Conservation (phyloP, 2,113 vertebrate genomes). For the Istiophorus platypterus region DNA sequence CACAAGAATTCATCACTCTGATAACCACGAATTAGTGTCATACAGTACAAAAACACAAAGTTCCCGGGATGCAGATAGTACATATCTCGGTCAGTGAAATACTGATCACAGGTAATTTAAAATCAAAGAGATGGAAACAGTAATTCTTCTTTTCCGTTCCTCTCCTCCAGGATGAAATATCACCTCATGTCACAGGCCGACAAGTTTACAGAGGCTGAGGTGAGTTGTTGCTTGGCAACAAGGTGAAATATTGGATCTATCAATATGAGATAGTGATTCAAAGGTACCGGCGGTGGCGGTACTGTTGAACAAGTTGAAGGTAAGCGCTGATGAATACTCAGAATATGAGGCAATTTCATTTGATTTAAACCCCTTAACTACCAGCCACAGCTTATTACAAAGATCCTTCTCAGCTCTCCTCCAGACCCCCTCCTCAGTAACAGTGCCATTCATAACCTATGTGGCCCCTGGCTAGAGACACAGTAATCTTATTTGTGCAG, state of each 20-base stretch:
- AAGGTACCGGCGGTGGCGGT: slow-evolving; percentile 12
- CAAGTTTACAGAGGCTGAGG: slow-evolving; percentile 69
- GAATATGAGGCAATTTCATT: slow-evolving; percentile 56
- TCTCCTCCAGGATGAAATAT: slow-evolving; percentile 63
- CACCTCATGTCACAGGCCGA: slow-evolving; percentile 61
- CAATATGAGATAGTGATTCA: slow-evolving; percentile 57
- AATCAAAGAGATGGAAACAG: slow-evolving; percentile 41
- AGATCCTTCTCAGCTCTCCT: slow-evolving; percentile 62
- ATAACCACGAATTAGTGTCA: slow-evolving; percentile 29
- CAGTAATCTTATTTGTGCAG: slow-evolving; percentile 81
- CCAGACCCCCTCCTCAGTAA: slow-evolving; percentile 50
- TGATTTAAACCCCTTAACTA: slow-evolving; percentile 69
- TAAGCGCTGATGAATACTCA: slow-evolving; percentile 63
- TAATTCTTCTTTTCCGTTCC: slow-evolving; percentile 39
- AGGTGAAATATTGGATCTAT: slow-evolving; percentile 68
- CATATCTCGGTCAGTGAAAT: slow-evolving; percentile 21
- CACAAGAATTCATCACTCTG: slow-evolving; percentile 30
- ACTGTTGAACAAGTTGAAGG: slow-evolving; percentile 49
- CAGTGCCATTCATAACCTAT: slow-evolving; percentile 77
- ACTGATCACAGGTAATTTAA: slow-evolving; percentile 42
- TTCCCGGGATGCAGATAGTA: slow-evolving; percentile 21
- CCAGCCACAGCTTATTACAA: slow-evolving; percentile 68
- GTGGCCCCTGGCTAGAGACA: slow-evolving; percentile 72
- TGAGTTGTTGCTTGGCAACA: slow-evolving; percentile 80
- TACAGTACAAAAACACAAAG: background rate